These are phyloP conservation scores for Girardia tigrina DNA, from an alignment of 2,888 invertebrate genomes.

Conservation along the genomic window DNA sequence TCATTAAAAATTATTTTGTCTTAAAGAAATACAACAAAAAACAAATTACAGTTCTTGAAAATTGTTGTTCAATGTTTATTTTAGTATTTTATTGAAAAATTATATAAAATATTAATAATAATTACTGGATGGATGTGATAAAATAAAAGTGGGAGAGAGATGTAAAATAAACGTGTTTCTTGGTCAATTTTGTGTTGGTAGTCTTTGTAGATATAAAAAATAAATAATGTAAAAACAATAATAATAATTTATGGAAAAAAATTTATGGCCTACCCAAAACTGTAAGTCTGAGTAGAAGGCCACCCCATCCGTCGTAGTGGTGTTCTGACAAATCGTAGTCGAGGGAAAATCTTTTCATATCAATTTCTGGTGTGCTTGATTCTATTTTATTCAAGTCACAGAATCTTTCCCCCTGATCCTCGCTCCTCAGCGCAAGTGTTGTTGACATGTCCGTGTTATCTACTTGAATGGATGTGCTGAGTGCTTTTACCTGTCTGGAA, in stretches of 20 bases:
- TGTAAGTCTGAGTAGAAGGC: constrained; percentile 10
- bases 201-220: neutral
- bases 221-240: neutral
- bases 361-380: neutral
- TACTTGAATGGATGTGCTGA: constrained; percentile 4
- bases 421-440: neutral
- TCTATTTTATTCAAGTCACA: constrained; percentile 13
- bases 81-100: no score
- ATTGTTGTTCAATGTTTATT: no score
- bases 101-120: no score
- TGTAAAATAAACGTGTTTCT: no score
- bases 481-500: constrained; percentile 23
- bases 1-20: no score
- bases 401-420: constrained; percentile 7
- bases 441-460: neutral
- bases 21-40: no score
- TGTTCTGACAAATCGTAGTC: constrained; percentile 6
- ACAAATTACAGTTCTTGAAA: no score
- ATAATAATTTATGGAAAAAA: neutral
- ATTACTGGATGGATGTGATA: no score
- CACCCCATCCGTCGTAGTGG: neutral
- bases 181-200: no score
- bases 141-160: no score
- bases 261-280: neutral
- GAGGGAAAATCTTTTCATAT: constrained; percentile 4